These are phyloP conservation scores for Lipophrys pholis DNA, from an alignment of 2,113 vertebrate genomes.

Conservation along the genomic window DNA sequence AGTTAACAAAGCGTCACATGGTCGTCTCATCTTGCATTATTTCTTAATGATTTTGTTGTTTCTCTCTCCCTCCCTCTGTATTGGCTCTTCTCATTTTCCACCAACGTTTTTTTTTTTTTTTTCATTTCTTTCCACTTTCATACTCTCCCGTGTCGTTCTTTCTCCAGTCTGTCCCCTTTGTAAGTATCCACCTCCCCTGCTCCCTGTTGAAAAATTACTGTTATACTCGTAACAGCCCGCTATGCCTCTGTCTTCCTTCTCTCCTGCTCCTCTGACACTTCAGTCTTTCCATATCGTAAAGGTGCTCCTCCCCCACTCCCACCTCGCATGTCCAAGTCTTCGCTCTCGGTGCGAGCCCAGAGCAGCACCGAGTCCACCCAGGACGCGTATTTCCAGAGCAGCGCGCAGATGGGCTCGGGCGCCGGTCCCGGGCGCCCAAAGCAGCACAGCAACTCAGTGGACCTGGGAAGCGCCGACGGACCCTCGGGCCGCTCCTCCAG, in stretches of 20 bases:
- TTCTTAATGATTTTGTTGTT: constrained; percentile 42
- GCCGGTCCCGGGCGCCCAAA: constrained; percentile 83
- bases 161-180: constrained; percentile 61
- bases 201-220: constrained; percentile 15
- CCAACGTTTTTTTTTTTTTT: constrained; percentile 4
- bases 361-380: constrained; percentile 98
- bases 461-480: constrained; percentile 85
- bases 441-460: constrained; percentile 93
- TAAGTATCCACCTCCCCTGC: constrained; percentile 57
- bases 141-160: constrained; percentile 12
- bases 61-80: constrained; percentile 26
- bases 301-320: constrained; percentile 94
- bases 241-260: constrained; percentile 57
- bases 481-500: constrained; percentile 75
- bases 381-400: constrained; percentile 90
- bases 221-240: constrained; percentile 57
- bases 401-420: constrained; percentile 76
- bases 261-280: constrained; percentile 57
- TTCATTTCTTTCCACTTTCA: constrained; percentile 5
- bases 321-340: constrained; percentile 95
- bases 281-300: constrained; percentile 98
- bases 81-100: background rate
- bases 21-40: background rate
- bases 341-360: constrained; percentile 95
- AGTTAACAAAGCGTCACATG: too few relatives aligned